phyloP scores from a whole-genome alignment of 1,140 invertebrate genomes.

The Daktulosphaira vitifoliae region DNA sequence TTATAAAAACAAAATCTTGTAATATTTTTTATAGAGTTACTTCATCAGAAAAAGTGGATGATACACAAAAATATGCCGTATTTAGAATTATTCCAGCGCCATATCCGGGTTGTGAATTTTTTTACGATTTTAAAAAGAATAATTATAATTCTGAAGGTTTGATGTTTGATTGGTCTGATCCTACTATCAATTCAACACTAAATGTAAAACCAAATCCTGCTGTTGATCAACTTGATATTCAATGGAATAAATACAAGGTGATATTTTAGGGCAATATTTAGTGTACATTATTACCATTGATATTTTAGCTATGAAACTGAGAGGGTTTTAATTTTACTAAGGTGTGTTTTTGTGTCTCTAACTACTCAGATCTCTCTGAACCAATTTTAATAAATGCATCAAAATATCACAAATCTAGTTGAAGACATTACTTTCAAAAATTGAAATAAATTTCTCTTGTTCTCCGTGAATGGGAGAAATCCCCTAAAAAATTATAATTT shows the following conservation, averaged over 20 bases:
- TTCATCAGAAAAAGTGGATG: constrained; percentile 80
- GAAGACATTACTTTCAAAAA: too few species aligned
- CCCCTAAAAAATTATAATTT: too few species aligned
- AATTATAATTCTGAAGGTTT: constrained; percentile 59
- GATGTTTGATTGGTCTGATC: constrained; percentile 69
- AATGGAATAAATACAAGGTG: constrained; percentile 66
- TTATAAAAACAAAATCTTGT: constrained; percentile 21
- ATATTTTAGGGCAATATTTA: too few species aligned
- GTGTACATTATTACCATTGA: not conserved
- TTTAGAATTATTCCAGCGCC: constrained; percentile 69
- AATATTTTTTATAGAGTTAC: constrained; percentile 56
- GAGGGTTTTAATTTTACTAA: too few species aligned
- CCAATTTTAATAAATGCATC: too few species aligned
- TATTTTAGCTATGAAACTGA: too few species aligned
- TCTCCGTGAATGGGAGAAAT: too few species aligned
- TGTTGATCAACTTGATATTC: constrained; percentile 52
- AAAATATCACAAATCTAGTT: too few species aligned
- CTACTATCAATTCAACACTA: constrained; percentile 62
- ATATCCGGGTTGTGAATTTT: constrained; percentile 79
- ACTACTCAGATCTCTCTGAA: too few species aligned
- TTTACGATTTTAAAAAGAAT: constrained; percentile 62
- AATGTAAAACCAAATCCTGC: constrained; percentile 58
- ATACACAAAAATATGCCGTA: constrained; percentile 65
- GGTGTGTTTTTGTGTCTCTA: too few species aligned
- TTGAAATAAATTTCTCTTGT: too few species aligned